A percentile compares a stretch with the other conserved stretches of the same genome.
Evolutionary conservation across 2,797 vertebrate species (phyloP).

Genomic region (Ambastaia sidthimunki): DNA sequence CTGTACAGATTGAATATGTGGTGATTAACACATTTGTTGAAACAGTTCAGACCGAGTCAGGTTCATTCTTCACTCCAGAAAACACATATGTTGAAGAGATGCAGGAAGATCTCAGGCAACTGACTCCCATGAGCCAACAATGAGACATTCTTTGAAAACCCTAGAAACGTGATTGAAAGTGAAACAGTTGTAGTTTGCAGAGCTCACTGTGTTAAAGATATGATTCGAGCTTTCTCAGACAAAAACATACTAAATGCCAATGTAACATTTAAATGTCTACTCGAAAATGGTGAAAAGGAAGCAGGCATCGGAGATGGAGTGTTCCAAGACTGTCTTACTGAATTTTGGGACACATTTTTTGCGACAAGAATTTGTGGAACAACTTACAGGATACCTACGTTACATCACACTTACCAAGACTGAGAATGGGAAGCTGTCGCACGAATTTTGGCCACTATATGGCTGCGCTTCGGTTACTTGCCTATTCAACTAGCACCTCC

Average conservation of each 20-base stretch:
- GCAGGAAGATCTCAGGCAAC: slow-evolving; percentile 16
- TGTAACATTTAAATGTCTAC: slow-evolving; percentile 18
- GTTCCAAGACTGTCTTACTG: slow-evolving; percentile 32
- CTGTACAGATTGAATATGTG: background rate
- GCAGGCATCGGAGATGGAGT: slow-evolving; percentile 18
- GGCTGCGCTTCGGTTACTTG: slow-evolving; percentile 35
- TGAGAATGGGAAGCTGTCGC: slow-evolving; percentile 37
- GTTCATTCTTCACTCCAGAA: slow-evolving; percentile 2
- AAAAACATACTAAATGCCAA: slow-evolving; percentile 4
- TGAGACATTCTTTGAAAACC: slow-evolving; percentile 31
- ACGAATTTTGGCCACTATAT: slow-evolving; percentile 45
- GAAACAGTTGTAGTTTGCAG: slow-evolving; percentile 1
- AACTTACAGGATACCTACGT: slow-evolving; percentile 43
- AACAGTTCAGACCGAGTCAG: background rate
- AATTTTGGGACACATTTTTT: slow-evolving; percentile 40
- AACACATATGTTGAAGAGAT: too few species aligned
- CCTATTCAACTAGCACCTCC: slow-evolving; percentile 47
- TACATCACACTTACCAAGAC: slow-evolving; percentile 41
- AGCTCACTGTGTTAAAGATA: slow-evolving; percentile 34
- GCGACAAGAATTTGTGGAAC: slow-evolving; percentile 41
- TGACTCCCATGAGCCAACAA: background rate
- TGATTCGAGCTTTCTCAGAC: slow-evolving; percentile 33
- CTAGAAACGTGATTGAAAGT: slow-evolving; percentile 25
- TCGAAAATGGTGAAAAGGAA: slow-evolving; percentile 28
- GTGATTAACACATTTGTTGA: background rate